These are phyloP conservation scores for Peucedramus taeniatus DNA, from an alignment of 2,113 vertebrate species.

Conservation along the genomic window DNA sequence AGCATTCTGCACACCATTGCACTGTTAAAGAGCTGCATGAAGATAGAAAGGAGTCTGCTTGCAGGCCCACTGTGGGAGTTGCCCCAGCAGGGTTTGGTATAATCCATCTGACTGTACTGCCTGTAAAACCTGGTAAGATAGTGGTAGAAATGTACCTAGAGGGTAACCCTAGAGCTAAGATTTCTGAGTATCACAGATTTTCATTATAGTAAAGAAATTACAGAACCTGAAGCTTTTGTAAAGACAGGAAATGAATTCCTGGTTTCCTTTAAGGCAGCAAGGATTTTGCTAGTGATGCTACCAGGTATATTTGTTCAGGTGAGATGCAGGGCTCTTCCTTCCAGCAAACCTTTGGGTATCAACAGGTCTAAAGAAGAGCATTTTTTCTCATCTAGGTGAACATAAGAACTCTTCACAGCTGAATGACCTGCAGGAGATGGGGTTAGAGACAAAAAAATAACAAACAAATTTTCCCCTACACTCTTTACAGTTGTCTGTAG, in stretches of 20 bases:
- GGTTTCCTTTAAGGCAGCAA: not conserved
- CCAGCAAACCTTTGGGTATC: not conserved
- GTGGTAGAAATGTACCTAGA: not conserved
- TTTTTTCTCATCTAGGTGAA: not conserved
- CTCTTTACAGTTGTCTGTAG: not conserved
- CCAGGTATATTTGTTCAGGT: not conserved
- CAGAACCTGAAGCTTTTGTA: not conserved
- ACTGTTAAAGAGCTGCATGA: not conserved
- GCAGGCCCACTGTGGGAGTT: accelerated
- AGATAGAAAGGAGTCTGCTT: not conserved
- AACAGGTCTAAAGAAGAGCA: not conserved
- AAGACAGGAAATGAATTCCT: not conserved
- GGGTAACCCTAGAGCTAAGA: not conserved
- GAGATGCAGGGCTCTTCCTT: not conserved
- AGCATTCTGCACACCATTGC: not conserved
- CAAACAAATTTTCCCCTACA: not conserved
- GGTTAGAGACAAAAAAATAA: not conserved
- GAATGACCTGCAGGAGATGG: not conserved
- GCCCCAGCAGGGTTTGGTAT: not conserved
- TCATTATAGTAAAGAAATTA: not conserved
- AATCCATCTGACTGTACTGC: not conserved
- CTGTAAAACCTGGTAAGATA: not conserved
- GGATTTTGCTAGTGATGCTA: not conserved
- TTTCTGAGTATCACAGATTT: not conserved
- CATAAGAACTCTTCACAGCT: not conserved